Base-by-base conservation (phyloP, 1,140 invertebrate genomes). In the Saccostrea glomerata region DNA sequence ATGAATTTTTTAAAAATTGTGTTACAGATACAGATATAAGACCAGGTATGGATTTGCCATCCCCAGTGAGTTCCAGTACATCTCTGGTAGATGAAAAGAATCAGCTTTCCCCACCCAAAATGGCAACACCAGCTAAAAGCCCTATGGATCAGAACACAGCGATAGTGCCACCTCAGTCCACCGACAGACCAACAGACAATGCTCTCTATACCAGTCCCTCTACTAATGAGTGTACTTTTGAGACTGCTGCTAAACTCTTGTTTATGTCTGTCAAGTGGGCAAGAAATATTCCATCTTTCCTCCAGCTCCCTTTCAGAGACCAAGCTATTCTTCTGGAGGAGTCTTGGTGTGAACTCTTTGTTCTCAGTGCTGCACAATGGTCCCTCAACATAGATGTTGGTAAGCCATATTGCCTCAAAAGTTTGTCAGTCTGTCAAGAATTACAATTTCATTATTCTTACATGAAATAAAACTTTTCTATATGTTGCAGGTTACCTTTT, bases 191-290 rank as follows among this genome's bases (percentile, higher is more conserved):
- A 36, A 86, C 60, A 20, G 30, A 73, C 63, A 86, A 70, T 23
- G 13, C n/a, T 40, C 63, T 54, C 63, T 73, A 70, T 20, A 70
- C 20, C 63, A 30, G 55, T 30, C 17, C 23, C 25, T 23, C 54
- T 40, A 13, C 56, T 9, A 86, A n/a, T 20, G 97, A 97, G 91
- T 91, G 90, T 82, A 86, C 92, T 3, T 94, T 92, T 96, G 98
- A 99, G 95, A 96, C 99, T 90, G 98, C 98, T 20, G 98, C 98
- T 23, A 96, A 98, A 89, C 95, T 99, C 54, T 96, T 99, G 17
- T 99, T 99, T 96, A 98, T 97, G 60, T 98, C 98, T 1, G 98
- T 99, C 3, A 98, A 99, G 95, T 99, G 98, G 98, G 98, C 98
- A 89, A 96, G 98, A 92, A 99, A 98, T 94, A 99, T 99, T 93